phyloP scores from a whole-genome alignment of 1,140 invertebrate genomes.

The Heliconius eleuchia region DNA sequence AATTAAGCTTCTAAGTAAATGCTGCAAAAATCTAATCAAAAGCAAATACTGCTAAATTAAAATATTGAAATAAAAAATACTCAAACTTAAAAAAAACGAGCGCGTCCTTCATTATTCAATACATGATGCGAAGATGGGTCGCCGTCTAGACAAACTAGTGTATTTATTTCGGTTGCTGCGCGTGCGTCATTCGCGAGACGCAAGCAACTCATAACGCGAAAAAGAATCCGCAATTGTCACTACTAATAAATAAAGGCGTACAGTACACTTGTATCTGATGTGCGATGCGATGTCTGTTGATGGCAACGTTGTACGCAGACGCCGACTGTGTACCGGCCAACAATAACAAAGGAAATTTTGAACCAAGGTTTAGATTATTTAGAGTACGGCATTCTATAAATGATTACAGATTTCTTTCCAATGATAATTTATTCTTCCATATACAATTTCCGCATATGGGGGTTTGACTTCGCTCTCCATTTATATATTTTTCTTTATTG shows the following conservation, averaged over 20 bases:
- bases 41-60: too few relatives aligned
- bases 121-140: conserved; percentile 38
- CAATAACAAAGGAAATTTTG: conserved; percentile 30
- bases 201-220: conserved; percentile 32
- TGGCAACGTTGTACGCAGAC: conserved; percentile 3
- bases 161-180: conserved; percentile 42
- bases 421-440: too few relatives aligned
- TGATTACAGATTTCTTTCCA: not conserved
- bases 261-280: conserved; percentile 18
- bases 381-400: not conserved
- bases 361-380: conserved; percentile 8
- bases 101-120: conserved; percentile 35
- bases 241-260: conserved; percentile 25
- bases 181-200: conserved; percentile 45
- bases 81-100: conserved; percentile 1
- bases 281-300: conserved; percentile 22
- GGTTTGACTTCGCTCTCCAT: too few relatives aligned
- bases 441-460: too few relatives aligned
- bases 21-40: too few relatives aligned
- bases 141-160: conserved; percentile 42
- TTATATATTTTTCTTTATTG: too few relatives aligned
- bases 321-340: not conserved
- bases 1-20: too few relatives aligned
- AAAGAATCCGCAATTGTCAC: conserved; percentile 34
- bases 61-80: not conserved